A percentile compares a stretch with the other conserved stretches of the same genome.
phyloP scores from a whole-genome alignment of 2,113 vertebrate genomes.

The Jacana jacana region DNA sequence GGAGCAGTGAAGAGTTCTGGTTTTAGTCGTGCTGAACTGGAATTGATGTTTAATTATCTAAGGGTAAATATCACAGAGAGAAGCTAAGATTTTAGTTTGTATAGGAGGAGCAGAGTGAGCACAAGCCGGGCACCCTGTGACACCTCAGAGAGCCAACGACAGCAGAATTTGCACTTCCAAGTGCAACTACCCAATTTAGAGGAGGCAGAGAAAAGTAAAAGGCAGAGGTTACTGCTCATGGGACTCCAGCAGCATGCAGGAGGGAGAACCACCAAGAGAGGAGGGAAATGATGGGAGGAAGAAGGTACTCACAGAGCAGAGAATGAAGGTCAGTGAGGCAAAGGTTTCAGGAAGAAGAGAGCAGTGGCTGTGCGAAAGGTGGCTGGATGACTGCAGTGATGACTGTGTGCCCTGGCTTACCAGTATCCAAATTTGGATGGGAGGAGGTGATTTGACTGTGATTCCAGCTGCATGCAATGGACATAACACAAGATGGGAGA shows the following conservation, averaged over 20 bases:
- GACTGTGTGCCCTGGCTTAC: neutral
- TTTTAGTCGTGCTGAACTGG: neutral
- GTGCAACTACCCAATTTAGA: neutral
- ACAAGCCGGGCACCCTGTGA: neutral
- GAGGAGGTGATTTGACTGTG: neutral
- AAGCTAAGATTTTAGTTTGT: neutral
- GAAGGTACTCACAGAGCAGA: neutral
- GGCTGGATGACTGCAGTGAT: neutral
- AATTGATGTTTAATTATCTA: constrained; percentile 19
- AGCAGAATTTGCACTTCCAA: neutral
- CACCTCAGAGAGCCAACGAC: accelerated
- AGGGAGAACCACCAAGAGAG: neutral
- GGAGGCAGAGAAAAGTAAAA: neutral
- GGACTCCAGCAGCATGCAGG: neutral
- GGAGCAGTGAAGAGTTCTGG: neutral
- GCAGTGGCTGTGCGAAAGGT: neutral
- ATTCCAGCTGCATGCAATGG: neutral
- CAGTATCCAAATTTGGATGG: neutral
- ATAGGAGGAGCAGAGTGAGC: neutral
- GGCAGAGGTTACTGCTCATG: neutral
- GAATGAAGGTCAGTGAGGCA: neutral
- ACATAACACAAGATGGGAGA: neutral
- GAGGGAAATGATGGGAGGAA: neutral
- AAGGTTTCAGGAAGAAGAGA: neutral
- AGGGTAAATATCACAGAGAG: neutral